A percentile compares a stretch with the other conserved stretches of the same genome.
Conservation (phyloP, 2,888 invertebrate species). For the Microctonus aethiopoides region DNA sequence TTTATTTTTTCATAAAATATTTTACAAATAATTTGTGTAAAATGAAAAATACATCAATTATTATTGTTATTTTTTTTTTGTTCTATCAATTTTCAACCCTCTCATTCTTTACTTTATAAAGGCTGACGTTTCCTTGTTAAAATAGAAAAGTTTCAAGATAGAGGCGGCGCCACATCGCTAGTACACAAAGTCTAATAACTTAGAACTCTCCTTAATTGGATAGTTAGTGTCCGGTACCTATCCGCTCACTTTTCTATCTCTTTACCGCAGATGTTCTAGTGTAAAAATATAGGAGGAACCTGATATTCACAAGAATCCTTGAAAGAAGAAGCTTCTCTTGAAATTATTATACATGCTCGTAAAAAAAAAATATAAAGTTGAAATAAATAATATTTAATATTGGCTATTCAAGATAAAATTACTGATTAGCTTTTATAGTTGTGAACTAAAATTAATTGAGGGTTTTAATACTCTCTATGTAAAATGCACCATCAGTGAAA, state of each 20-base stretch:
- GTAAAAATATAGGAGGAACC: constrained; percentile 23
- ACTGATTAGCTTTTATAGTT: too few species aligned
- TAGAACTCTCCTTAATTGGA: constrained; percentile 54
- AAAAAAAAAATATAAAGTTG: background rate
- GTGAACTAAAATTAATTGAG: too few species aligned
- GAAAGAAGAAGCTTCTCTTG: background rate
- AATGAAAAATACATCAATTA: background rate
- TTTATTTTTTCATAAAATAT: background rate
- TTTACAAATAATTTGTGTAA: background rate
- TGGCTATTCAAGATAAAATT: too few species aligned
- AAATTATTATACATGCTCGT: background rate
- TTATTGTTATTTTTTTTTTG: background rate
- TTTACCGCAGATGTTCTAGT: constrained; percentile 27
- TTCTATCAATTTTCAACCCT: background rate
- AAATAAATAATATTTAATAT: too few species aligned
- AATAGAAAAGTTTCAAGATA: constrained; percentile 15
- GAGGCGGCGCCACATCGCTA: background rate
- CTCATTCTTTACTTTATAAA: background rate
- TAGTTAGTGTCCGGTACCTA: constrained; percentile 51
- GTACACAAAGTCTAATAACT: constrained; percentile 49
- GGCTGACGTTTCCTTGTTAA: constrained; percentile 27
- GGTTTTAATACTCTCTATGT: too few species aligned
- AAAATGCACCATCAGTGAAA: too few species aligned
- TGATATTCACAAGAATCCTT: constrained; percentile 14
- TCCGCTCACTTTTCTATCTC: constrained; percentile 23